Evolutionary conservation across 1,140 invertebrate genomes (phyloP).

Genomic region (Lepidostoma basale): DNA sequence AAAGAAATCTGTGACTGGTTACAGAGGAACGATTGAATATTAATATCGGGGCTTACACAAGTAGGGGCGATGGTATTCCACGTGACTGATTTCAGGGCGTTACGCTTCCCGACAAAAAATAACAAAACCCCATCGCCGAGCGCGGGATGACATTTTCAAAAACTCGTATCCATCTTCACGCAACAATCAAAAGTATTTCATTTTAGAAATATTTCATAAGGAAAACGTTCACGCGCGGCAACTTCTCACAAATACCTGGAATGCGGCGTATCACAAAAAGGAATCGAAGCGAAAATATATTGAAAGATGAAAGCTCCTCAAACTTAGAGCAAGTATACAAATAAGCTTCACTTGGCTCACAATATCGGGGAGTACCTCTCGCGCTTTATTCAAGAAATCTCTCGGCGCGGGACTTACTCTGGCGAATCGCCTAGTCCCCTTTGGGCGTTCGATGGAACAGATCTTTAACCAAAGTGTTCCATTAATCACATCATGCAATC

Average conservation of each 20-base stretch:
- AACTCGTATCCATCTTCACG: neutral
- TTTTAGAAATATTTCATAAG: neutral
- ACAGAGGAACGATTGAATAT: too few relatives aligned
- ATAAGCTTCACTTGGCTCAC: neutral
- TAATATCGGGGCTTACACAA: too few relatives aligned
- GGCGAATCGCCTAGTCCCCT: too few relatives aligned
- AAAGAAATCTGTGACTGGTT: too few relatives aligned
- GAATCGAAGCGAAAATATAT: neutral
- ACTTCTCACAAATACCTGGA: neutral
- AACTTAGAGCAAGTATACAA: neutral
- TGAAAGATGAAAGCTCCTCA: neutral
- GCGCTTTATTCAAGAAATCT: neutral
- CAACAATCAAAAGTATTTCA: constrained; percentile 3
- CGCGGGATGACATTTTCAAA: too few relatives aligned
- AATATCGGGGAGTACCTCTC: neutral
- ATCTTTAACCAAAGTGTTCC: too few relatives aligned
- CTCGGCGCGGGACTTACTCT: neutral
- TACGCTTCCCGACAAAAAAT: too few relatives aligned
- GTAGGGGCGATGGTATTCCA: too few relatives aligned
- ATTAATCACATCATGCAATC: too few relatives aligned
- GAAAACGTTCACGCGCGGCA: neutral
- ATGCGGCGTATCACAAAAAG: neutral
- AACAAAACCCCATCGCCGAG: too few relatives aligned
- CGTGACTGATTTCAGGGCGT: too few relatives aligned
- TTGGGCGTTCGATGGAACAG: too few relatives aligned